Evolutionary conservation across 2,113 vertebrate genomes (phyloP).

Genomic region (Nannospalax galili): DNA sequence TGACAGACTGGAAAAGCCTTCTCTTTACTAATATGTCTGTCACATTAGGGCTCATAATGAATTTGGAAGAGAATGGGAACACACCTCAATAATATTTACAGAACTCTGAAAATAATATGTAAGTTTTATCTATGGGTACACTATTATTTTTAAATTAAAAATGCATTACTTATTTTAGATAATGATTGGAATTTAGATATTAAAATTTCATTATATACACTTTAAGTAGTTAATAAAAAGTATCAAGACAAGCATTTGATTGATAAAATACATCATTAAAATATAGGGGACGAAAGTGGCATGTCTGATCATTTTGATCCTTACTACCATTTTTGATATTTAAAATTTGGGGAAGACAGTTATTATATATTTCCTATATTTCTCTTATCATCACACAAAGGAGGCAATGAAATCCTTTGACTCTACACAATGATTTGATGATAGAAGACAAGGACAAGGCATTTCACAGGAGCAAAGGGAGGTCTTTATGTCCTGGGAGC

Average conservation of each 20-base stretch:
- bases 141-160: constrained; percentile 41
- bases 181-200: neutral
- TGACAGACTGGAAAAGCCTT: neutral
- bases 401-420: neutral
- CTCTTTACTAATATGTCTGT: constrained; percentile 33
- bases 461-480: neutral
- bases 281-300: neutral
- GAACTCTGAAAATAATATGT: neutral
- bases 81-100: constrained; percentile 16
- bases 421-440: neutral
- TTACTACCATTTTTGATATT: neutral
- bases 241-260: neutral
- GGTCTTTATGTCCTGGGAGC: neutral
- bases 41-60: constrained; percentile 20
- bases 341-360: neutral
- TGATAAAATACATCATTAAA: neutral
- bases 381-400: neutral
- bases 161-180: neutral
- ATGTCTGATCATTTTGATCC: neutral
- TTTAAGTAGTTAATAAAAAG: constrained; percentile 45
- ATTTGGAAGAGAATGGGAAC: constrained; percentile 38
- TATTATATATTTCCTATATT: neutral
- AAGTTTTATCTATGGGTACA: neutral
- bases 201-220: neutral
- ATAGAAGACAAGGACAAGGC: neutral